A percentile compares a stretch with the other conserved stretches of the same genome.
phyloP scores from a whole-genome alignment of 2,113 vertebrate genomes.

The Porphyrio hochstetteri region DNA sequence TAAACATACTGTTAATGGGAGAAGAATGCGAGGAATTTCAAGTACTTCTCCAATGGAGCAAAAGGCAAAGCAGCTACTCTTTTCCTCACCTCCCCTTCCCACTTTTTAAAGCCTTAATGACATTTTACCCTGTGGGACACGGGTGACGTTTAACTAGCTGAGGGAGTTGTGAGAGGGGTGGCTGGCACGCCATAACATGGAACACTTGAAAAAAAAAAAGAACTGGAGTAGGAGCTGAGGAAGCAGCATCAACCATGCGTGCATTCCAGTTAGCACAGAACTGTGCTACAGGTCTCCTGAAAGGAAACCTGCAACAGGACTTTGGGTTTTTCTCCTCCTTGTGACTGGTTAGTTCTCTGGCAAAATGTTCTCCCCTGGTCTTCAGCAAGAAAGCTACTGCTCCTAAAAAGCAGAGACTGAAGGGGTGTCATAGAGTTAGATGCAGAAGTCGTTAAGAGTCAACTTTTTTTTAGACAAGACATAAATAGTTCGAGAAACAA shows the following conservation, averaged over 20 bases:
- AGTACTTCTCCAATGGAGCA: conserved; percentile 83
- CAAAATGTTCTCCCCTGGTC: conserved; percentile 19
- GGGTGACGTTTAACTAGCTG: conserved; percentile 56
- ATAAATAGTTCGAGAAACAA: conserved; percentile 25
- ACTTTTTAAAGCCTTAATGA: conserved; percentile 55
- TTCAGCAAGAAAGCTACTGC: conserved; percentile 13
- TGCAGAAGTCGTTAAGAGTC: background rate
- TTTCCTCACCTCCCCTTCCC: conserved; percentile 7
- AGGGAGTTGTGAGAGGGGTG: background rate
- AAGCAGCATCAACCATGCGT: background rate
- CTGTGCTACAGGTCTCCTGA: background rate
- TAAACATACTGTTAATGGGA: conserved; percentile 83
- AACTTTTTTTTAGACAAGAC: background rate
- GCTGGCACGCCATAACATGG: background rate
- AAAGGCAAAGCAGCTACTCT: conserved; percentile 72
- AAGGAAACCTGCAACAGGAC: conserved; percentile 39
- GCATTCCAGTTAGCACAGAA: background rate
- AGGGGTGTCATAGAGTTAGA: background rate
- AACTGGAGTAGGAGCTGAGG: background rate
- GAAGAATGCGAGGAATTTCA: conserved; percentile 91
- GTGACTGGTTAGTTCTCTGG: background rate
- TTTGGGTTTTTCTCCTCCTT: background rate
- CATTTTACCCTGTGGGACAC: background rate
- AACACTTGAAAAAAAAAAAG: background rate
- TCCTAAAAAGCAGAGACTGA: background rate